Percentiles rank a stretch among this genome's conserved stretches.
These are phyloP conservation scores for Desmophyllum pertusum DNA, from an alignment of 92 coral and sea anemone genomes.

Conservation along the genomic window DNA sequence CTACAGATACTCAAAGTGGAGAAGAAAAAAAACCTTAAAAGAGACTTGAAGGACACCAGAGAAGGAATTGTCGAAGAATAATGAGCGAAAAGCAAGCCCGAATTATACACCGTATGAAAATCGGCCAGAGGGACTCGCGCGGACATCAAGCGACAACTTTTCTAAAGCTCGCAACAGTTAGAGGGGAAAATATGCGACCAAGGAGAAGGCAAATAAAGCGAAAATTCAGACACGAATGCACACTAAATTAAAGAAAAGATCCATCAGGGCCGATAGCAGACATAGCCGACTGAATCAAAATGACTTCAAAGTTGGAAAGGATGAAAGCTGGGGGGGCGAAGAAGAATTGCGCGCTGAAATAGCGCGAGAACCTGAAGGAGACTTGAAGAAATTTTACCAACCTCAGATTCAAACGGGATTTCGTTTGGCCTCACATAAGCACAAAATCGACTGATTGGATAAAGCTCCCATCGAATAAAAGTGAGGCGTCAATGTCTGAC, in stretches of 20 bases:
- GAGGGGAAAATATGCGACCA: constrained; percentile 67
- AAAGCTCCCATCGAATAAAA: constrained; percentile 17
- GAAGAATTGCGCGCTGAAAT: constrained; percentile 75
- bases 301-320: constrained; percentile 72
- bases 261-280: constrained; percentile 71
- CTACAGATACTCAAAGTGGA: constrained; percentile 68
- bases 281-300: constrained; percentile 74
- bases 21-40: constrained; percentile 55
- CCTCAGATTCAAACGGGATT: not conserved
- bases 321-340: constrained; percentile 77
- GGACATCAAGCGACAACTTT: constrained; percentile 70
- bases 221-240: constrained; percentile 56
- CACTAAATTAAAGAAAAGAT: constrained; percentile 62
- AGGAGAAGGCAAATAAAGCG: constrained; percentile 58
- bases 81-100: constrained; percentile 58
- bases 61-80: constrained; percentile 70
- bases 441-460: constrained; percentile 38
- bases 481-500: constrained; percentile 16
- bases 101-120: constrained; percentile 70
- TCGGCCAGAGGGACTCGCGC: constrained; percentile 86
- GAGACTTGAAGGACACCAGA: constrained; percentile 67
- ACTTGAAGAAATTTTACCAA: not conserved
- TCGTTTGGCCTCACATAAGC: constrained; percentile 25
- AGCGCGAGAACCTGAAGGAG: constrained; percentile 35
- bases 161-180: constrained; percentile 75